Evolutionary conservation across 1,140 invertebrate species (phyloP).

Genomic region (Capitella teleta): DNA sequence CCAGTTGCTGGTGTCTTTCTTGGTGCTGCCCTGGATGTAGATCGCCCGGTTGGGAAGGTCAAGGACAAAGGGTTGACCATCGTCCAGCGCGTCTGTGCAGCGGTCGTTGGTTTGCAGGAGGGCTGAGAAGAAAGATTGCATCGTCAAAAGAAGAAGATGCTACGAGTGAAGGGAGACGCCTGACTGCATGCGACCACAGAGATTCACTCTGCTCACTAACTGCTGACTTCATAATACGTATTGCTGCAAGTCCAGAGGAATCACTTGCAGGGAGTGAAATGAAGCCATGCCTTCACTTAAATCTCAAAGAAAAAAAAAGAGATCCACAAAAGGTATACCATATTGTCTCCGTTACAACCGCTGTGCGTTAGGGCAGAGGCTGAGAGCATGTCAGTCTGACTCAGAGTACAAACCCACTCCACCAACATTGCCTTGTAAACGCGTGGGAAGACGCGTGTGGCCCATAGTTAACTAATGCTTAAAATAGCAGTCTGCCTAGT

Average conservation of each 20-base stretch:
- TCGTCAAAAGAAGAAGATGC: not conserved
- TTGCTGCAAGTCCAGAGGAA: not conserved
- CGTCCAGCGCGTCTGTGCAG: constrained; percentile 16
- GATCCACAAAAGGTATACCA: not conserved
- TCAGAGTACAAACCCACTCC: no score
- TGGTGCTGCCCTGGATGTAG: constrained; percentile 59
- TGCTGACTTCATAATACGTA: not conserved
- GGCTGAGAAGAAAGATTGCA: constrained; percentile 1
- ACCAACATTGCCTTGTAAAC: no score
- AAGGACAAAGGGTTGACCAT: constrained; percentile 51
- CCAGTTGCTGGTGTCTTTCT: constrained; percentile 49
- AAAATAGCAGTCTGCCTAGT: no score
- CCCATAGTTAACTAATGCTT: no score
- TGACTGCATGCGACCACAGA: not conserved
- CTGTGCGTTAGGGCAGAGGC: no score
- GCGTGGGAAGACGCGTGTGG: no score
- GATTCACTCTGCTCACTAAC: no score
- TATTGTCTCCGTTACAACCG: no score
- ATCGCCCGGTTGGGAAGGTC: constrained; percentile 56
- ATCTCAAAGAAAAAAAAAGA: not conserved
- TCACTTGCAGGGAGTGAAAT: not conserved
- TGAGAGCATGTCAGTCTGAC: no score
- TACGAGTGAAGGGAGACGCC: not conserved
- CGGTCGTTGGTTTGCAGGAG: constrained; percentile 11
- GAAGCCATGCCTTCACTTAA: no score